These are phyloP conservation scores for Malthinus flaveolus DNA, from an alignment of 2,888 invertebrate genomes.

Conservation along the genomic window DNA sequence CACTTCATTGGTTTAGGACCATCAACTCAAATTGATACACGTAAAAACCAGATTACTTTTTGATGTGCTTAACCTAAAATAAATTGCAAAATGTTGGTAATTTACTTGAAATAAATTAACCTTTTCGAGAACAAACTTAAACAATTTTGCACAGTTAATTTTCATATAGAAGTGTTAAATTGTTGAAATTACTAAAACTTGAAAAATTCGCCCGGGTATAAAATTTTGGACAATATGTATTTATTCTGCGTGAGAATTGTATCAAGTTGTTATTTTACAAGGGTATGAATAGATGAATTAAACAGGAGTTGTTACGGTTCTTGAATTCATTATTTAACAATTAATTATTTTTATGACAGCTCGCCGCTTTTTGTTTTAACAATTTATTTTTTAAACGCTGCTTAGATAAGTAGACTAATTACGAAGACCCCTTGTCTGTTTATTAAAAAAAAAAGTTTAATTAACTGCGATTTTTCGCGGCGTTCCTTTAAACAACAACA, in stretches of 20 bases:
- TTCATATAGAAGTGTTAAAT: slow-evolving; percentile 5
- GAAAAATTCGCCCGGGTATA: neutral
- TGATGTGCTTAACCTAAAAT: no score
- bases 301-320: slow-evolving; percentile 4
- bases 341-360: slow-evolving; percentile 3
- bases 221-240: slow-evolving; percentile 4
- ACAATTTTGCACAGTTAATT: neutral
- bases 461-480: no score
- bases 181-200: slow-evolving; percentile 3
- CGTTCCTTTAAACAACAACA: no score
- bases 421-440: neutral
- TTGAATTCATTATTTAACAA: slow-evolving; percentile 7
- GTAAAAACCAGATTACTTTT: no score
- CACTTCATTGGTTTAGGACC: no score
- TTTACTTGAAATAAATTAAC: no score
- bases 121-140: neutral
- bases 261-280: slow-evolving; percentile 6
- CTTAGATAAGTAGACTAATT: slow-evolving; percentile 3
- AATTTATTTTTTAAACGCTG: slow-evolving; percentile 2
- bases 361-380: neutral
- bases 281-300: slow-evolving; percentile 6
- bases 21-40: no score
- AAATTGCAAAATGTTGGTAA: no score
- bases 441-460: neutral
- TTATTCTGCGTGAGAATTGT: slow-evolving; percentile 4